A percentile compares a stretch with the other conserved stretches of the same genome.
phyloP scores from a whole-genome alignment of 2,797 vertebrate species.

The Semotilus atromaculatus region DNA sequence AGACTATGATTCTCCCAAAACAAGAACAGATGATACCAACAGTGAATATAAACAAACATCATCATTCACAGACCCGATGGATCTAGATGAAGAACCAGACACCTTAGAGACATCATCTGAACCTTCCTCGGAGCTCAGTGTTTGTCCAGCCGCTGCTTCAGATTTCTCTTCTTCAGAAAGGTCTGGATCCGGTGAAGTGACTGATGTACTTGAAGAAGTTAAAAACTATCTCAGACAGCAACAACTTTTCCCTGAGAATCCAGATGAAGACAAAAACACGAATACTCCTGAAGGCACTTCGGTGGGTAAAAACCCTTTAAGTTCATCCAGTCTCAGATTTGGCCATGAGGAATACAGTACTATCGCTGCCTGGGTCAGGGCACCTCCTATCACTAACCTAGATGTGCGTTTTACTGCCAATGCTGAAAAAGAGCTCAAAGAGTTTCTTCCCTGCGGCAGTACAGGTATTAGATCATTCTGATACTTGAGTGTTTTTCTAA shows the following conservation, averaged over 20 bases:
- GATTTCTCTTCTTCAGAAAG: background rate
- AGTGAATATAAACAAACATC: constrained; percentile 5
- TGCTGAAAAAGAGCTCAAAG: constrained; percentile 78
- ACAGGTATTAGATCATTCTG: constrained; percentile 64
- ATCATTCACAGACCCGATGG: background rate
- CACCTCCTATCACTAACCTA: constrained; percentile 78
- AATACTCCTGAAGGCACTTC: background rate
- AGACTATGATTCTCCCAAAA: constrained; percentile 83
- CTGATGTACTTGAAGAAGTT: constrained; percentile 30
- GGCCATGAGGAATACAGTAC: constrained; percentile 66
- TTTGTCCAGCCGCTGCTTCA: background rate
- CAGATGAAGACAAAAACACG: background rate
- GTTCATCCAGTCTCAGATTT: constrained; percentile 52
- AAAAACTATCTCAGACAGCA: constrained; percentile 65
- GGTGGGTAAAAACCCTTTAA: background rate
- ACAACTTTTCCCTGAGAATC: constrained; percentile 37
- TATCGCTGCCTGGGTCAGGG: constrained; percentile 84
- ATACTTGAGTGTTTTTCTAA: background rate
- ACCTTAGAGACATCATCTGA: background rate
- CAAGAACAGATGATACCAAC: constrained; percentile 40
- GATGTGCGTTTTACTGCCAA: constrained; percentile 85
- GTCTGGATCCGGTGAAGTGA: background rate
- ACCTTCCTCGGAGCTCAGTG: background rate
- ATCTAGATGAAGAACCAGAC: constrained; percentile 6
- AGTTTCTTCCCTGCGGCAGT: constrained; percentile 73